phyloP scores from a whole-genome alignment of 2,888 invertebrate species.

The Leptura quadrifasciata region DNA sequence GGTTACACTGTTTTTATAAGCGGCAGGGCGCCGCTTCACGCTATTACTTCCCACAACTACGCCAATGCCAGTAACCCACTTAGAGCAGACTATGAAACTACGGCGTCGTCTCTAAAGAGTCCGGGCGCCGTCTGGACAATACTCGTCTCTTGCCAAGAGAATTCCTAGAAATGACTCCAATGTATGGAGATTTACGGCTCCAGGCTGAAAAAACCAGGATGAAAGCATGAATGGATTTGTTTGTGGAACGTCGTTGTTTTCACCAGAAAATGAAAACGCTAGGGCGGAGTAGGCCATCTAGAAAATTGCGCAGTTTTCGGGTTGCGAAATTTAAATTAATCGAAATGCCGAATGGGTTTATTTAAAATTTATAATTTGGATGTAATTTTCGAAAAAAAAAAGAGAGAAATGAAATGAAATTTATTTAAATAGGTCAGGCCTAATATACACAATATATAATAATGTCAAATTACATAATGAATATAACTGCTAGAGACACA shows the following conservation, averaged over 20 bases:
- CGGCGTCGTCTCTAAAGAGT: conserved; percentile 24
- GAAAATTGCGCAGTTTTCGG: neutral
- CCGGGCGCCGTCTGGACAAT: conserved; percentile 37
- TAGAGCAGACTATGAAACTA: conserved; percentile 6
- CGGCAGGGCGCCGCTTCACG: neutral
- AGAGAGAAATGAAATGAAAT: too few species aligned
- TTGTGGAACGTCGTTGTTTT: conserved; percentile 13
- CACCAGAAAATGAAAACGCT: too few species aligned
- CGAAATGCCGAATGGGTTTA: neutral
- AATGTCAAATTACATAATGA: too few species aligned
- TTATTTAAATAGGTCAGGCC: too few species aligned
- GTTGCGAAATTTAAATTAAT: neutral
- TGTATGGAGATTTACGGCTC: conserved; percentile 2
- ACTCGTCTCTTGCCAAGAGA: conserved; percentile 23
- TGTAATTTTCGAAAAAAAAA: too few species aligned
- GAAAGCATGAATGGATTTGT: conserved; percentile 28
- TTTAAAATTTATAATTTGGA: too few species aligned
- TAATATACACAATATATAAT: too few species aligned
- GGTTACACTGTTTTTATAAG: neutral
- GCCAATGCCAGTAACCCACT: conserved; percentile 32
- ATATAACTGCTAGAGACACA: too few species aligned
- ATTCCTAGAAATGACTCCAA: conserved; percentile 8
- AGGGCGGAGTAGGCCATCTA: neutral
- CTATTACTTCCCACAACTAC: neutral
- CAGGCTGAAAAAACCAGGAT: conserved; percentile 20